Evolutionary conservation across 2,888 invertebrate genomes (phyloP).

Genomic region (Stictocephala bisonia): DNA sequence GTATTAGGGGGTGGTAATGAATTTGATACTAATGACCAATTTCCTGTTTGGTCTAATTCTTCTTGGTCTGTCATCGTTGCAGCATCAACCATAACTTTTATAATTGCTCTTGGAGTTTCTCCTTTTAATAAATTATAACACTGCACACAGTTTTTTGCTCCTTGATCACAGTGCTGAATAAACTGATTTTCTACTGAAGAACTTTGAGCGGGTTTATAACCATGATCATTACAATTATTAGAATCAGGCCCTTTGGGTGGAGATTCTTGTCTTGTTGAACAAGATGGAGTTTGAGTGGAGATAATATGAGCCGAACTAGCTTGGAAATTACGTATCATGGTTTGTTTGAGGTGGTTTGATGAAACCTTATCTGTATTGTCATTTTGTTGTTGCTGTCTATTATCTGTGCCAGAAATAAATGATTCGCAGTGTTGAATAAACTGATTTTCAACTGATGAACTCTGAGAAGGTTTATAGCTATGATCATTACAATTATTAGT

Average conservation of each 20-base stretch:
- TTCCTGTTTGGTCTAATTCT: constrained; percentile 57
- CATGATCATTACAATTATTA: constrained; percentile 48
- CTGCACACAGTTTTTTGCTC: constrained; percentile 52
- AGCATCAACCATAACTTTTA: constrained; percentile 57
- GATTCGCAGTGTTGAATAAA: constrained; percentile 49
- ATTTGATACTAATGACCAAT: constrained; percentile 55
- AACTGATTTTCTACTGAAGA: constrained; percentile 43
- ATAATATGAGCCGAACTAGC: constrained; percentile 17
- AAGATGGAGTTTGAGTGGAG: constrained; percentile 10
- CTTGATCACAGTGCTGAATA: constrained; percentile 51
- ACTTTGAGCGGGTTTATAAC: constrained; percentile 48
- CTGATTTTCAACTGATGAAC: constrained; percentile 42
- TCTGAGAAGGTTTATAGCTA: constrained; percentile 48
- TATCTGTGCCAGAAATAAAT: too few species aligned
- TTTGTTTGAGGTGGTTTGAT: constrained; percentile 40
- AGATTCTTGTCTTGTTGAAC: constrained; percentile 39
- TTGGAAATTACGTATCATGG: constrained; percentile 38
- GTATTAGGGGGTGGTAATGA: constrained; percentile 57
- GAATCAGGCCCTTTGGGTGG: constrained; percentile 22
- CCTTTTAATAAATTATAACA: constrained; percentile 50
- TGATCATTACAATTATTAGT: constrained; percentile 48
- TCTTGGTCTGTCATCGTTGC: constrained; percentile 61
- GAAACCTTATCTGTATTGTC: constrained; percentile 37
- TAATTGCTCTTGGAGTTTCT: constrained; percentile 42
- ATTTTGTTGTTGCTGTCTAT: constrained; percentile 28